Percentiles rank a stretch among this genome's conserved stretches.
Evolutionary conservation across 2,888 invertebrate genomes (phyloP).

Genomic region (Cryptus viduatorius): DNA sequence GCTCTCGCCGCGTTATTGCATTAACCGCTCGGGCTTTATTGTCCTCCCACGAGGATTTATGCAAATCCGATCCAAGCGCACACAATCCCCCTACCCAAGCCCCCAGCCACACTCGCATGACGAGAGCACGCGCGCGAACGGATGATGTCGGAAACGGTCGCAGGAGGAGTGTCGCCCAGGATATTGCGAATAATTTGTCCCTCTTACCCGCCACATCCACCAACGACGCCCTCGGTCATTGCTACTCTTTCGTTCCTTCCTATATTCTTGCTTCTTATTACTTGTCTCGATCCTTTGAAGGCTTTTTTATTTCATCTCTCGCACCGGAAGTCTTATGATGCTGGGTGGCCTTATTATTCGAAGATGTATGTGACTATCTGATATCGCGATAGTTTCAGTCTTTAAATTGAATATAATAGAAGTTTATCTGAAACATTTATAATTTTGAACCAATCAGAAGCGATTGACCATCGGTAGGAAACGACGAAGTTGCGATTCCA

Average conservation of each 20-base stretch:
- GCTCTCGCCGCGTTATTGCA: slow-evolving; percentile 55
- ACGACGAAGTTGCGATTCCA: not conserved
- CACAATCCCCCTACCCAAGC: slow-evolving; percentile 16
- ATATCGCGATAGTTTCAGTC: not conserved
- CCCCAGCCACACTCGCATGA: slow-evolving; percentile 26
- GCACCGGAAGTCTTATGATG: slow-evolving; percentile 1
- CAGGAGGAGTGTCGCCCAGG: slow-evolving; percentile 70
- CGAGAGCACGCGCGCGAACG: slow-evolving; percentile 58
- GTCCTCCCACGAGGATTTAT: slow-evolving; percentile 82
- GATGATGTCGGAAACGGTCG: slow-evolving; percentile 75
- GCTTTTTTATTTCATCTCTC: not conserved
- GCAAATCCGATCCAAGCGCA: slow-evolving; percentile 76
- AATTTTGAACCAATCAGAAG: not conserved
- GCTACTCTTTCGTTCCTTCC: slow-evolving; percentile 35
- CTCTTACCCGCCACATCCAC: slow-evolving; percentile 54
- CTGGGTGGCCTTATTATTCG: not conserved
- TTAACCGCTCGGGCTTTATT: slow-evolving; percentile 74
- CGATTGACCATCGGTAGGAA: not conserved
- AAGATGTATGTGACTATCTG: not conserved
- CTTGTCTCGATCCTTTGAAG: not conserved
- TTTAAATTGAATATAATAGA: slow-evolving; percentile 3
- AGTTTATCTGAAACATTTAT: slow-evolving; percentile 36
- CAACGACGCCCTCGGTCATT: slow-evolving; percentile 55
- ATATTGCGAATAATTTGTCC: slow-evolving; percentile 74
- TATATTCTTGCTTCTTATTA: slow-evolving; percentile 7